Base-by-base conservation (phyloP, 2,797 vertebrate species). In the Semotilus atromaculatus region DNA sequence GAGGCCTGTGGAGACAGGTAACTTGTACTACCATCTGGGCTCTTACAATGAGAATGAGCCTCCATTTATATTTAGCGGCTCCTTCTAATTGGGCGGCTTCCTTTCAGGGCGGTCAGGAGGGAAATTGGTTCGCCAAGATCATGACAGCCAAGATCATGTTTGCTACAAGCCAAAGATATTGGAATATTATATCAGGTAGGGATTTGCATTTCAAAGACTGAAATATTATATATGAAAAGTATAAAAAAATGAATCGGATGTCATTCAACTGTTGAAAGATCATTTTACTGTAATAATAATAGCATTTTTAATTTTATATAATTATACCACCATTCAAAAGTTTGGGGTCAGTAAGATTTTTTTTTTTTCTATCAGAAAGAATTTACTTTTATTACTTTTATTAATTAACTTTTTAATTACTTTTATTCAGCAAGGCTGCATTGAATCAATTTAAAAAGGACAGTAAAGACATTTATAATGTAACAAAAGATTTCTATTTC, bases 1-100 rank as follows among this genome's bases (percentile, higher is more conserved):
- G 74, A 68, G 81, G 82, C 88, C 85, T 84, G 80, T 90, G 86
- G 83, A 82, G 82, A 85, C 88, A 90, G 86, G 88, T 89, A 88
- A 66, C 67, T 77, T 88, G 83, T 74, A 29, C 71, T 82, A 68
- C 79, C 84, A 90, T 87, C 88, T 90, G 90, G 87, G 86, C 82
- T 60, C 72, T 58, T 45, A 31, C 71, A 77, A 66, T 77, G 72
- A 86, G 26, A 74, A 51, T 31, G 58, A 74, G 74, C 82, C 81
- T 85, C 58, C 55, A 77, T 40, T 81, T 45, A 72, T 84, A 67
- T 71, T 75, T 26, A 83, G 51, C 7, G 60, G 23, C 78, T 62
- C 45, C 67, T 86, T 77, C 62, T 67, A 86, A 81, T 81, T 86
- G 74, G 68, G 58, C 78, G 16, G 45, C 78, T 77, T 60, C 48